Conservation (phyloP, 2,888 invertebrate genomes). For the Drosophila ustulata region DNA sequence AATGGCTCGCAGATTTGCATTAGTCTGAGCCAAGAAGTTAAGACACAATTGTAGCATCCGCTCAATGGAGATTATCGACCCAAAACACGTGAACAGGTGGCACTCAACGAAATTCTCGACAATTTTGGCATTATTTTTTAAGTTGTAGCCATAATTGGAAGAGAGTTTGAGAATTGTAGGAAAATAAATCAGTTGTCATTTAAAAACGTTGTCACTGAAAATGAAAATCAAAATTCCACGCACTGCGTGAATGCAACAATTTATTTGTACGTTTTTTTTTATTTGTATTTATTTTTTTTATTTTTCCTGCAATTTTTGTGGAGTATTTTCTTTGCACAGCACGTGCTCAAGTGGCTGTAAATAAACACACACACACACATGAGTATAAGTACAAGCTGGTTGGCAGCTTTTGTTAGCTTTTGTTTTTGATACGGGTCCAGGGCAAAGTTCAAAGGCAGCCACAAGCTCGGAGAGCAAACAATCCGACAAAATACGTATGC, state of each 20-base stretch:
- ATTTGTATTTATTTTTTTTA: slow-evolving; percentile 30
- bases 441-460: slow-evolving; percentile 56
- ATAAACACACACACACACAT: slow-evolving; percentile 40
- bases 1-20: slow-evolving; percentile 13
- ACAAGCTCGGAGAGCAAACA: slow-evolving; percentile 1
- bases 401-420: slow-evolving; percentile 47
- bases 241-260: slow-evolving; percentile 46
- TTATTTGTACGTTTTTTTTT: slow-evolving; percentile 52
- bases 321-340: slow-evolving; percentile 61
- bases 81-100: neutral
- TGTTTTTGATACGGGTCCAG: slow-evolving; percentile 61
- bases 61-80: neutral
- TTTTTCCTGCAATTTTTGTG: slow-evolving; percentile 20
- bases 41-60: neutral
- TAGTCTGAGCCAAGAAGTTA: slow-evolving; percentile 7
- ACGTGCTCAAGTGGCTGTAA: slow-evolving; percentile 78
- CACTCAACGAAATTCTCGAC: neutral
- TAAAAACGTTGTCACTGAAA: neutral
- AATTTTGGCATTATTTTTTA: neutral
- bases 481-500: neutral
- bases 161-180: no score
- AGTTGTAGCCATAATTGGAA: neutral
- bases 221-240: slow-evolving; percentile 29
- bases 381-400: slow-evolving; percentile 15
- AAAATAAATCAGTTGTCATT: no score